phyloP scores from a whole-genome alignment of 2,888 invertebrate species.

The Anticlea derivata region DNA sequence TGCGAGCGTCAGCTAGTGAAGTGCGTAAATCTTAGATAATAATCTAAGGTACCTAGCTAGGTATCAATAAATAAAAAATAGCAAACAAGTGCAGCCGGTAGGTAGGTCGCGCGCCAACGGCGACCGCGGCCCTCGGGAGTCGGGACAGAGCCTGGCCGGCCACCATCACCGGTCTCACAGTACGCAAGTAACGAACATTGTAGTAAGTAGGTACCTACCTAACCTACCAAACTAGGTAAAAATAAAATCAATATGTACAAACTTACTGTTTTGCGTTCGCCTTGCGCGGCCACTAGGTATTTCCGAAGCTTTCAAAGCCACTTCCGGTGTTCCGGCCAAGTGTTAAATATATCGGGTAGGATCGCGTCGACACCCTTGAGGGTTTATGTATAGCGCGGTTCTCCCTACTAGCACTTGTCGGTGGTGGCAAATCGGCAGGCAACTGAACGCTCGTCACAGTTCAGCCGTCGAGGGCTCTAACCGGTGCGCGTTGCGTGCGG shows the following conservation, averaged over 20 bases:
- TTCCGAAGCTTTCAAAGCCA: constrained; percentile 21
- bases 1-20: no score
- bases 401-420: constrained; percentile 10
- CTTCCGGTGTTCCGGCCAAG: constrained; percentile 3
- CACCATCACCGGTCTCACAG: no score
- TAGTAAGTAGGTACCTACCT: no score
- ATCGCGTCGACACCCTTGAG: constrained; percentile 30
- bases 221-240: neutral
- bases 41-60: no score
- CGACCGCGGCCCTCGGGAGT: no score
- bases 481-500: constrained; percentile 25
- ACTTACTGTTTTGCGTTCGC: constrained; percentile 11
- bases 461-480: constrained; percentile 31
- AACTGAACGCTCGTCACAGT: constrained; percentile 25
- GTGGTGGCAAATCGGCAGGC: neutral
- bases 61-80: no score
- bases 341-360: constrained; percentile 4
- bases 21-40: no score
- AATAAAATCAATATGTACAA: constrained; percentile 20
- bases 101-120: no score
- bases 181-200: no score
- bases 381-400: constrained; percentile 27
- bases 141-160: no score
- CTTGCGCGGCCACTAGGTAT: constrained; percentile 2
- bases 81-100: no score